Evolutionary conservation across 2,888 invertebrate species (phyloP).

Genomic region (Carcina quercana): DNA sequence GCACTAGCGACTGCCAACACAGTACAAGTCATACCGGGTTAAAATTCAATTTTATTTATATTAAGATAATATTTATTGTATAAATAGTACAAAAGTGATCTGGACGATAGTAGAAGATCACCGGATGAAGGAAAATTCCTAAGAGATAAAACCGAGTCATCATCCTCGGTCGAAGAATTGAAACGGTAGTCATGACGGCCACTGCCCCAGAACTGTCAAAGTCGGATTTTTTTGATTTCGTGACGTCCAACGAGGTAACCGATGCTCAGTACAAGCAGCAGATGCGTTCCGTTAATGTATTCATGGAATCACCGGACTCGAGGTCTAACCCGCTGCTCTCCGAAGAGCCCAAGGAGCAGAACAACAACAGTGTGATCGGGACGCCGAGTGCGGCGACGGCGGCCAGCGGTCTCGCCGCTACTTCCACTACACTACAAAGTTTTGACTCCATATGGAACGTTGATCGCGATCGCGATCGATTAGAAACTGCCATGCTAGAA

Average conservation of each 20-base stretch:
- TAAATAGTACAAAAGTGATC: slow-evolving; percentile 64
- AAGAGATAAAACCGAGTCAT: slow-evolving; percentile 38
- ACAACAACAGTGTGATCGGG: slow-evolving; percentile 70
- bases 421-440: slow-evolving; percentile 65
- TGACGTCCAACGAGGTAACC: slow-evolving; percentile 85
- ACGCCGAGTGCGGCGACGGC: slow-evolving; percentile 31
- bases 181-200: slow-evolving; percentile 89
- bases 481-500: slow-evolving; percentile 85
- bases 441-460: slow-evolving; percentile 79
- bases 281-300: slow-evolving; percentile 80
- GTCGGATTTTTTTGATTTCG: slow-evolving; percentile 93
- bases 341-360: slow-evolving; percentile 73
- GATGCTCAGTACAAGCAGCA: slow-evolving; percentile 81
- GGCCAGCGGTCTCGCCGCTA: slow-evolving; percentile 41
- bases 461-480: slow-evolving; percentile 81
- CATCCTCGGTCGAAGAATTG: slow-evolving; percentile 55
- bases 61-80: slow-evolving; percentile 60
- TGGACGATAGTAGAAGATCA: slow-evolving; percentile 25
- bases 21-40: slow-evolving; percentile 73
- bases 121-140: slow-evolving; percentile 44
- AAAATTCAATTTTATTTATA: slow-evolving; percentile 53
- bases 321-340: slow-evolving; percentile 65
- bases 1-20: slow-evolving; percentile 70
- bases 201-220: slow-evolving; percentile 89
- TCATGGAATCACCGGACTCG: slow-evolving; percentile 75